Base-by-base conservation (phyloP, 2,113 vertebrate species). In the Sinocyclocheilus anshuiensis region DNA sequence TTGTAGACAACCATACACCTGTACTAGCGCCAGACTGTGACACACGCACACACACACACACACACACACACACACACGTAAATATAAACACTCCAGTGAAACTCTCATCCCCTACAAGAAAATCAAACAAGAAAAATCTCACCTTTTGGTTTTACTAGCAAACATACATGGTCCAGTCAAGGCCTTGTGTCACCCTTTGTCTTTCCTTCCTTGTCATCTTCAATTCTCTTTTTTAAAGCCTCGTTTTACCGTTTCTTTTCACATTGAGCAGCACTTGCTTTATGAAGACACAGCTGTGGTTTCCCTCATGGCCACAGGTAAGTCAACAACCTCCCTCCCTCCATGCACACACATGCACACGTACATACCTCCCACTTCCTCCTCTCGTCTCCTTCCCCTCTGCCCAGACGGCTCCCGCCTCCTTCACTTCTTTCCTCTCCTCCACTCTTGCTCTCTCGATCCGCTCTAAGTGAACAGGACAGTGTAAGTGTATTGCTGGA, bases 281-380 rank as follows among this genome's bases (percentile, higher is more conserved):
- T 61, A 81, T 33, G 42, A 15, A 39, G 55, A 61, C 55, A 61
- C 77, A 48, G 29, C 59, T 69, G 33, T 29, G 22, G 33, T 55
- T 65, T 78, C 20, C 61, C 63, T 75, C 57, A 81, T 45, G 36
- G 36, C 59, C 80, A 86, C 84, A 86, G 84, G 87, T 86, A 88
- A 86, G n/a, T 88, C 84, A 72, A 88, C 76, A 81, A 76, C 63
- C 48, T 45, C n/a, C 63, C 81, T 69, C 42, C 63, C 69, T 16
- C 24, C 57, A 83, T 42, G 16, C 45, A 81, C 53, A 59, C 65
- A 74, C 33, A 69, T 26, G 24, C 48, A 79, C 33, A 81, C 53
- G 24, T 39, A 84, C 85, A 82, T 86, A 87, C 88, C 88, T 89
- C 86, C 83, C 83, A 85, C 88, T 86, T 86, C 80, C 71, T 59